These are phyloP conservation scores for Cremastinae sp. DNA, from an alignment of 2,888 invertebrate species.

Conservation along the genomic window DNA sequence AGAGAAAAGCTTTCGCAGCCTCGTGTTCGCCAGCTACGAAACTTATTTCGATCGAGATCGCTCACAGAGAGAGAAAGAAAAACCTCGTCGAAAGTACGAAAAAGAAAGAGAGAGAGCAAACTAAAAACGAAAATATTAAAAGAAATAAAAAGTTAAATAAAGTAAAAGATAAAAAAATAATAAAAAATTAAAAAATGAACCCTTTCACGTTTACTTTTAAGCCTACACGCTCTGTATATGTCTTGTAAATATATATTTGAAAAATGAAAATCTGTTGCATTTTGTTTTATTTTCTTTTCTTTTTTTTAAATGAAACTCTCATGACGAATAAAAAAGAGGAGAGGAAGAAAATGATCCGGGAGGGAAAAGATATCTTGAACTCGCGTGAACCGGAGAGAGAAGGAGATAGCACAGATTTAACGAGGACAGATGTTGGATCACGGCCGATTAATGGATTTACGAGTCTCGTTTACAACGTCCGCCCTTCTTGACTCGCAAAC, in stretches of 20 bases:
- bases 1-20: neutral
- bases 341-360: neutral
- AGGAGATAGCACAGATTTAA: conserved; percentile 54
- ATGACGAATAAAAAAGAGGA: neutral
- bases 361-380: too few species aligned
- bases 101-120: conserved; percentile 24
- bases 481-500: conserved; percentile 34
- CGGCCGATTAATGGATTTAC: conserved; percentile 64
- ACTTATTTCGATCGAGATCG: conserved; percentile 20
- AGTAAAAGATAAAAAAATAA: conserved; percentile 58
- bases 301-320: neutral
- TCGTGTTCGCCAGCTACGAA: neutral
- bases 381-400: neutral
- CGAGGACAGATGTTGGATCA: conserved; percentile 62
- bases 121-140: conserved; percentile 36
- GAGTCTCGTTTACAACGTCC: conserved; percentile 51
- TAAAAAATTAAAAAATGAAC: conserved; percentile 59
- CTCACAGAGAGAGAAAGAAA: conserved; percentile 26
- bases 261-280: conserved; percentile 61
- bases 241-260: conserved; percentile 79
- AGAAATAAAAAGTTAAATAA: conserved; percentile 18
- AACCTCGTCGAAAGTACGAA: conserved; percentile 51
- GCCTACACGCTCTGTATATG: conserved; percentile 78
- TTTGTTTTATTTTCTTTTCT: neutral
- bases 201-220: conserved; percentile 71